Base-by-base conservation (phyloP, 1,140 invertebrate species). In the Leptonema lineaticorne region DNA sequence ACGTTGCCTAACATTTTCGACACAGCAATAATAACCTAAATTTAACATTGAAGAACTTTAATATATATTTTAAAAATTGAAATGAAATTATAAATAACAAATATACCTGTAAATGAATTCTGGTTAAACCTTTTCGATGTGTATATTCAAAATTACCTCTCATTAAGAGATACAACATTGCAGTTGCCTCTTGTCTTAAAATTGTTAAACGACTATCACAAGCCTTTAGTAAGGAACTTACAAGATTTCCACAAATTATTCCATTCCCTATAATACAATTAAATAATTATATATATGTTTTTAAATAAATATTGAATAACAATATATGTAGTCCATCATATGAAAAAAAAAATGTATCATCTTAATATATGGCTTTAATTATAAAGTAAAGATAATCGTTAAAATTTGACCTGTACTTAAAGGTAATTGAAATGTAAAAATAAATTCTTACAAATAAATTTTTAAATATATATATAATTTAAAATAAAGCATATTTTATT, bases 101-200 rank as follows among this genome's bases (percentile, higher is more conserved):
- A 53, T 56, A 46, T n/a, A 73, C 87, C 83, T 93, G 92, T 14
- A 93, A 81, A 78, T 94, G 92, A 2, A 96, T 93, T 73, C 95
- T 83, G 0, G 92, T 95, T 33, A 96, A 83, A 64, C 90, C 91
- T 73, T 92, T 92, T 46, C 90, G 85, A 48, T 87, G 85, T 20
- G 89, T 92, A 75, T 93, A 94, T 76, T 96, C 93, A 83, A 94
- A 96, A 81, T 96, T 97, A 75, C 91, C 92, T 68, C 94, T 86
- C 93, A 97, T 95, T 20, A 97, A 83, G 33, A 96, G 81, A 81
- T 97, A 97, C 0, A 97, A 82, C 7, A 95, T 87, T 63, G 93
- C 93, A 75, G 93, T 94, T 0, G 94, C 92, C 78, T 96, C 94
- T 74, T 94, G 91, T 28, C 95, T 85, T 30, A 94, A 87, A 53